Percentiles rank a stretch among this genome's conserved stretches.
Conservation (phyloP, 1,140 invertebrate species). For the Pseudomyrmex dendroicus region DNA sequence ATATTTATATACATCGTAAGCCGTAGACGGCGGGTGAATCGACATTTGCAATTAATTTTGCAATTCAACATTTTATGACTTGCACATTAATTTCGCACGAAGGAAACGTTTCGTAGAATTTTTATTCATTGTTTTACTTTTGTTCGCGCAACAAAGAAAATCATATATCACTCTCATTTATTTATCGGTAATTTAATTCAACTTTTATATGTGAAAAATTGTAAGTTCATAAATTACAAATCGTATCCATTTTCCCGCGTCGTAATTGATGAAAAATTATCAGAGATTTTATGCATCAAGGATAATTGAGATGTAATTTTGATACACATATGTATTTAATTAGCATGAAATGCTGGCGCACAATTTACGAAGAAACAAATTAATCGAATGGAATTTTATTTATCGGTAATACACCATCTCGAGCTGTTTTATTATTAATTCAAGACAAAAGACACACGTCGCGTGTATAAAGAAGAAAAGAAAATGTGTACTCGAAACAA, state of each 20-base stretch:
- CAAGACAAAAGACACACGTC: neutral
- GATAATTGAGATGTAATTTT: conserved; percentile 35
- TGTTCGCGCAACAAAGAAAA: neutral
- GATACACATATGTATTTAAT: conserved; percentile 19
- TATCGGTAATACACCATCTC: neutral
- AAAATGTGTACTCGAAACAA: neutral
- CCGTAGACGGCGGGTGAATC: too few relatives aligned
- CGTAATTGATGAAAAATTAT: conserved; percentile 47
- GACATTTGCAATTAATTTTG: too few relatives aligned
- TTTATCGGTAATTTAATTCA: conserved; percentile 16
- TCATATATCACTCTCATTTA: neutral
- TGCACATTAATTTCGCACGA: too few relatives aligned
- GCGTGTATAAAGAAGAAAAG: too few relatives aligned
- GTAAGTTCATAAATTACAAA: conserved; percentile 11
- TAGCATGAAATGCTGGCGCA: conserved; percentile 28
- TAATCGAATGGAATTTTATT: conserved; percentile 22
- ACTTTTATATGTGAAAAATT: neutral
- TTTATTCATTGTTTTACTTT: too few relatives aligned
- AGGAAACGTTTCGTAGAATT: too few relatives aligned
- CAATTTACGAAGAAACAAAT: conserved; percentile 28
- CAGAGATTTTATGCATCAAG: conserved; percentile 12
- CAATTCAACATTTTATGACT: too few relatives aligned
- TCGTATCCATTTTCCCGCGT: conserved; percentile 15
- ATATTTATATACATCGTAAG: too few relatives aligned
- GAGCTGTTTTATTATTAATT: neutral